Percentiles rank a stretch among this genome's conserved stretches.
These are phyloP conservation scores for Dreissena rostriformis DNA, from an alignment of 1,140 invertebrate species.

Conservation along the genomic window DNA sequence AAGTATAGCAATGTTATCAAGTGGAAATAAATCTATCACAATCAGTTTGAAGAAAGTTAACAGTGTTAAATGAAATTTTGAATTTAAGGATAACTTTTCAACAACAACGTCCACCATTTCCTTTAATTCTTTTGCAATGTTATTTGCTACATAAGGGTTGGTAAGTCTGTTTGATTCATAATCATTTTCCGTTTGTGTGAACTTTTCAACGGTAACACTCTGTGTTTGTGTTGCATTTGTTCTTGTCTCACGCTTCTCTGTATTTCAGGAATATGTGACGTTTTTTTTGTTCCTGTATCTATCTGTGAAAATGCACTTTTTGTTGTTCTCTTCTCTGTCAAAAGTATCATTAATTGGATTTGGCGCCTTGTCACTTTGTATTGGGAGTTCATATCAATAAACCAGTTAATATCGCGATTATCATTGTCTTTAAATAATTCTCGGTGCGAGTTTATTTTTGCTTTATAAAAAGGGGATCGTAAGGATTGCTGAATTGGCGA, in stretches of 20 bases:
- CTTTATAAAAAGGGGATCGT: background rate
- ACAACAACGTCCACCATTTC: background rate
- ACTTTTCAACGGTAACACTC: background rate
- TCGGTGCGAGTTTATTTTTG: too few species aligned
- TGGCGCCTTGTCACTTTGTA: too few species aligned
- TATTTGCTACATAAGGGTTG: background rate
- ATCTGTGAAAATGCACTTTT: background rate
- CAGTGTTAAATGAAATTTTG: background rate
- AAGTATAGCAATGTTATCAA: slow-evolving; percentile 1
- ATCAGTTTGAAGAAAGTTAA: slow-evolving; percentile 10
- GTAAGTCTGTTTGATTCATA: background rate
- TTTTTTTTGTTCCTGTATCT: background rate
- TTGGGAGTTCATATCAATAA: too few species aligned
- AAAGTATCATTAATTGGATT: too few species aligned
- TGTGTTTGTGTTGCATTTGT: background rate
- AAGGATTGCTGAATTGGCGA: background rate
- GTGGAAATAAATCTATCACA: background rate
- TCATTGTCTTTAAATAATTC: too few species aligned
- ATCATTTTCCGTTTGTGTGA: background rate
- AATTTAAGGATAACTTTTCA: background rate
- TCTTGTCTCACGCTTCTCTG: background rate
- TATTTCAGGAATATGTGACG: background rate
- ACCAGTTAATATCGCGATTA: too few species aligned
- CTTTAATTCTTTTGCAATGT: background rate
- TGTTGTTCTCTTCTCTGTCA: too few species aligned